Conservation (phyloP, 2,797 vertebrate species). For the Numenius phaeopus region DNA sequence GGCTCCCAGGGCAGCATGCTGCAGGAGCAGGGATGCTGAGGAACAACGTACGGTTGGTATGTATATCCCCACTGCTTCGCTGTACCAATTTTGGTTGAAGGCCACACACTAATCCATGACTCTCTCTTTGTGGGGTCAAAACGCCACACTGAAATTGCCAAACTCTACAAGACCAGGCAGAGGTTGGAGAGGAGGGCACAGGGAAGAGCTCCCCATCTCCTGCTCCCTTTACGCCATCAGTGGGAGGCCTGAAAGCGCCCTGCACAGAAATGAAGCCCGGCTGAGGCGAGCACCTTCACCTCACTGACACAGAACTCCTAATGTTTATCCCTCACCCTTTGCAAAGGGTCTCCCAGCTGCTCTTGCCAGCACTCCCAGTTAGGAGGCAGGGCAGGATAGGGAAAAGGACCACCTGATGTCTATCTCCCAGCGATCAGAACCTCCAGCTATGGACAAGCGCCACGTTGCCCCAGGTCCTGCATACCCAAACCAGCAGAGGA, state of each 20-base stretch:
- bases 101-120: not conserved
- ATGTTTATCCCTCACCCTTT: not conserved
- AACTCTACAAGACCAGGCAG: not conserved
- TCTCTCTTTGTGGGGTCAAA: not conserved
- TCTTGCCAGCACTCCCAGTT: not conserved
- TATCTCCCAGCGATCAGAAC: not conserved
- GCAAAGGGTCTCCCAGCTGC: not conserved
- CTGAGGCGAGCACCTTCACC: rapidly evolving
- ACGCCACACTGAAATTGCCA: rapidly evolving
- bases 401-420: not conserved
- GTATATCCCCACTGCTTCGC: not conserved
- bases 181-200: not conserved
- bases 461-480: not conserved
- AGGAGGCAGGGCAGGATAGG: not conserved
- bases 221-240: not conserved
- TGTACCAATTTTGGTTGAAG: not conserved
- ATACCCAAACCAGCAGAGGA: not conserved
- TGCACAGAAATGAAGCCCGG: not conserved
- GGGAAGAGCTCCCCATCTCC: not conserved
- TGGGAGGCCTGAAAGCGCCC: not conserved
- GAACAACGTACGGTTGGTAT: not conserved
- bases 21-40: not conserved
- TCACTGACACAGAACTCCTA: rapidly evolving
- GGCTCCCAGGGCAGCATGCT: not conserved
- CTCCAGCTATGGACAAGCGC: not conserved